phyloP scores from a whole-genome alignment of 2,888 invertebrate genomes.

The Magallana nippona region DNA sequence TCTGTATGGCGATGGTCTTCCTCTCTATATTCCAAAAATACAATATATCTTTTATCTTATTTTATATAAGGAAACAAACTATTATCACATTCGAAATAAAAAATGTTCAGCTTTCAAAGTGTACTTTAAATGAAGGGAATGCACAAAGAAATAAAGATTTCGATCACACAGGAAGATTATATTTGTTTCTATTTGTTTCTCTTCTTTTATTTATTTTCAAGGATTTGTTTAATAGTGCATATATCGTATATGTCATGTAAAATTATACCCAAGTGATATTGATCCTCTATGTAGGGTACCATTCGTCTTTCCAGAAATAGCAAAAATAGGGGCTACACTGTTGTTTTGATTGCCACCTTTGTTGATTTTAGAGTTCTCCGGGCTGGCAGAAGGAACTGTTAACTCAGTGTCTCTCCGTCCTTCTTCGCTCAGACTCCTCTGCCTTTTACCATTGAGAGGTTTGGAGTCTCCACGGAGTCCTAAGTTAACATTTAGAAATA shows the following conservation, averaged over 20 bases:
- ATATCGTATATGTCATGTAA: neutral
- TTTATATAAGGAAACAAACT: neutral
- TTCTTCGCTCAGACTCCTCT: neutral
- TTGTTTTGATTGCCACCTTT: neutral
- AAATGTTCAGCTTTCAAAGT: neutral
- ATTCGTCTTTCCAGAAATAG: neutral
- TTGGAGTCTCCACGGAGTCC: neutral
- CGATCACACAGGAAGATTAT: no score
- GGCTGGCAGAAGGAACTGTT: neutral
- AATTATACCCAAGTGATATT: neutral
- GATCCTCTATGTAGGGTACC: conserved; percentile 1
- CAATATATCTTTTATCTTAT: no score
- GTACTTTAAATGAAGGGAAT: no score
- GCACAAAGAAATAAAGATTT: no score
- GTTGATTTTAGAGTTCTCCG: neutral
- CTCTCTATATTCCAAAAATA: neutral
- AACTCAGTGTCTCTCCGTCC: neutral
- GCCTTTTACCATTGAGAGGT: neutral
- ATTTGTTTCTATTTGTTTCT: no score
- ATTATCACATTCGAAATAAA: neutral
- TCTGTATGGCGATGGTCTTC: neutral
- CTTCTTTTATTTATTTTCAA: no score
- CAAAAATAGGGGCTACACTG: neutral
- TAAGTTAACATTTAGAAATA: neutral
- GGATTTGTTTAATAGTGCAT: neutral